Percentiles rank a stretch among this genome's conserved stretches.
These are phyloP conservation scores for Rutpela maculata DNA, from an alignment of 2,888 invertebrate genomes.

Conservation along the genomic window DNA sequence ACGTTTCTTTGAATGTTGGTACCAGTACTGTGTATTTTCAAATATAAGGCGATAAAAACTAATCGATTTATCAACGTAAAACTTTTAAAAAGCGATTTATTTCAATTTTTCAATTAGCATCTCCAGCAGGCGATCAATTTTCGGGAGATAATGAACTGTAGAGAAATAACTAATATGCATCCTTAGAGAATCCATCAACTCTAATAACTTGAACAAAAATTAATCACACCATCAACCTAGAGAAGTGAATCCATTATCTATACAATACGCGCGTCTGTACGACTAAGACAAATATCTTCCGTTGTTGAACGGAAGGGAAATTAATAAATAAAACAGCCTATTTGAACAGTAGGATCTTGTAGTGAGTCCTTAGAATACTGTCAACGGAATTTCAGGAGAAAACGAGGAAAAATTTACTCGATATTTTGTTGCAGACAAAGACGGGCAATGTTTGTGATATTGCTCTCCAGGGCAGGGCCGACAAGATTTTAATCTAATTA, in stretches of 20 bases:
- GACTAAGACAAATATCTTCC: conserved; percentile 62
- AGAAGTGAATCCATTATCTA: conserved; percentile 65
- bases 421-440: neutral
- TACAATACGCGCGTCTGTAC: conserved; percentile 58
- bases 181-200: conserved; percentile 59
- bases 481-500: neutral
- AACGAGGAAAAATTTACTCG: neutral
- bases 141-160: conserved; percentile 58
- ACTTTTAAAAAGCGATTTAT: conserved; percentile 55
- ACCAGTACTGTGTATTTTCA: neutral
- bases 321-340: conserved; percentile 33
- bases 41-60: neutral
- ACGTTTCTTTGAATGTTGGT: too few species aligned
- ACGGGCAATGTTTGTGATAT: conserved; percentile 5
- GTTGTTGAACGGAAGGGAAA: conserved; percentile 22
- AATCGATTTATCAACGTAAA: conserved; percentile 8
- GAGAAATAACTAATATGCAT: conserved; percentile 60
- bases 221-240: conserved; percentile 64
- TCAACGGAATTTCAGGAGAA: conserved; percentile 11
- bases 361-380: conserved; percentile 29
- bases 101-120: conserved; percentile 57
- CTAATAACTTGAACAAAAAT: conserved; percentile 63
- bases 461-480: neutral
- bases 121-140: conserved; percentile 54
- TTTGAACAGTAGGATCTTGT: conserved; percentile 29